Conservation (phyloP, 2,888 invertebrate species). For the Pandemis corylana region DNA sequence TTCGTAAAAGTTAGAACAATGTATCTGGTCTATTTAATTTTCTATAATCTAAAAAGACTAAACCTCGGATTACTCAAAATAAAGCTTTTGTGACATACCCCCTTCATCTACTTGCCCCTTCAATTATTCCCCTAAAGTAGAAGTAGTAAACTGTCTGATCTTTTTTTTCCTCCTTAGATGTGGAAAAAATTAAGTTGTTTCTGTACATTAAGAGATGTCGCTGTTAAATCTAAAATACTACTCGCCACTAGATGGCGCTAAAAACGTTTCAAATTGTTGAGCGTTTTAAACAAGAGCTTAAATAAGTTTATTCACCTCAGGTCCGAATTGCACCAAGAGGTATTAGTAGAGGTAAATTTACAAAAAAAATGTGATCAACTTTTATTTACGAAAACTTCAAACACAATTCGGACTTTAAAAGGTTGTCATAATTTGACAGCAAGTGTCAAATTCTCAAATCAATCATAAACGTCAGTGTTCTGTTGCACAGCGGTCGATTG, state of each 20-base stretch:
- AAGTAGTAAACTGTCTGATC: too few relatives aligned
- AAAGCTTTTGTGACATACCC: too few relatives aligned
- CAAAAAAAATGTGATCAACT: too few relatives aligned
- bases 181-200: background rate
- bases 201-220: constrained; percentile 1
- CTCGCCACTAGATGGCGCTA: constrained; percentile 19
- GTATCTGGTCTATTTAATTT: too few relatives aligned
- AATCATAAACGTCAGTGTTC: constrained; percentile 30
- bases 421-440: constrained; percentile 2
- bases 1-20: too few relatives aligned
- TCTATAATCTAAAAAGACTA: too few relatives aligned
- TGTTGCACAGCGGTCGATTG: constrained; percentile 44
- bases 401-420: constrained; percentile 13
- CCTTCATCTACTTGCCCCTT: too few relatives aligned
- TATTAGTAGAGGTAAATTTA: background rate
- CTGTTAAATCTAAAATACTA: background rate
- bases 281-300: constrained; percentile 10
- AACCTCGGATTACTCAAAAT: too few relatives aligned
- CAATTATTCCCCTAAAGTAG: too few relatives aligned
- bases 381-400: background rate
- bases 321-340: constrained; percentile 14
- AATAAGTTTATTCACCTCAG: background rate
- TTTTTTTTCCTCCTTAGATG: too few relatives aligned
- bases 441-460: constrained; percentile 34
- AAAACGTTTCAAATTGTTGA: background rate